Evolutionary conservation across 1,140 invertebrate species (phyloP), one percentile per base, ranked within the genome.

Genomic region (Ceratitis capitata): DNA sequence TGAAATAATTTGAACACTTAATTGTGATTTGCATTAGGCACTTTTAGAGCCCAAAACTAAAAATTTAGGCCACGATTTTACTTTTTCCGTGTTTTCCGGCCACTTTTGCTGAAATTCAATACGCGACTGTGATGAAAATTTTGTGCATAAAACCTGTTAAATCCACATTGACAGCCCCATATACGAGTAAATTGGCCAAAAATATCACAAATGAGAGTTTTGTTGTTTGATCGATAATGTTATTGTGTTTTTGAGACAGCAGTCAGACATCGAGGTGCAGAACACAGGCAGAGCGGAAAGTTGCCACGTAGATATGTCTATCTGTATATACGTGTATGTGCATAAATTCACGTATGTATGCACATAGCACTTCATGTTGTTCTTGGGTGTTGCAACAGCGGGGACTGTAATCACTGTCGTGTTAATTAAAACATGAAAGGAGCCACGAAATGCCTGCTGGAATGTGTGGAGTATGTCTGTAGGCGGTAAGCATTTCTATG

Each of bases 141-240:
- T 85, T 56, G 14, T 56, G 32, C 78, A 64, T 45, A 85, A 89
- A 90, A 78, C n/a, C 39, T n/a, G 19, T 47, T 78, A 26, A 78
- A 78, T 78, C 69, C 69, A 9, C 39, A 78, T 78, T 78, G 69
- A 78, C 69, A 45, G 69, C 39, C 19, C 10, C 39, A n/a, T n/a
- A n/a, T n/a, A n/a, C n/a, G n/a, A n/a, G 45, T 78, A 78, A 78
- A 78, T 78, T 78, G 69, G 69, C 69, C 69, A 23, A 78, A 78
- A 78, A 78, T 78, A 78, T 78, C 39, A 45, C n/a, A 78, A 78
- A 78, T 47, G n/a, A 14, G 39, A 78, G 7, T 78, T 78, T 78
- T 83, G 86, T 82, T 90, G 89, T 90, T 90, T 90, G 89, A 87
- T 90, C 89, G 88, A 90, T 90, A 90, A 78, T 42, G 16, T 42